These are phyloP conservation scores for Bucco capensis DNA, from an alignment of 2,113 vertebrate species.

Conservation along the genomic window DNA sequence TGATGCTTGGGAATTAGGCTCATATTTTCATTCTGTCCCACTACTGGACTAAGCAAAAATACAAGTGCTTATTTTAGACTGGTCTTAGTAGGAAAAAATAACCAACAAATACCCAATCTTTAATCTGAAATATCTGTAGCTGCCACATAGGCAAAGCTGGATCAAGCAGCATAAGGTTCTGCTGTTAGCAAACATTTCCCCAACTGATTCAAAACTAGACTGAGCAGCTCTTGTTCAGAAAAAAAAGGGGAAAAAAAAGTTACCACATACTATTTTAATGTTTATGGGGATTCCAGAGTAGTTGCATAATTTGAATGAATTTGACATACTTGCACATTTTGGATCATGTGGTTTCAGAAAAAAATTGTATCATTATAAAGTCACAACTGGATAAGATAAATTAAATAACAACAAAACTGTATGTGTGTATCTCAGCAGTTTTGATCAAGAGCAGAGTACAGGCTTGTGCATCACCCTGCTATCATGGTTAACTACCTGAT, in stretches of 20 bases:
- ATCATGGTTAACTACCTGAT: not conserved
- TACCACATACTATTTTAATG: not conserved
- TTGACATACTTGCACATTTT: not conserved
- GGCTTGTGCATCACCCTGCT: not conserved
- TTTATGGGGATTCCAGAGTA: not conserved
- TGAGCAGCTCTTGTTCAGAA: not conserved
- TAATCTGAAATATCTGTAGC: not conserved
- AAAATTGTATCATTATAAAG: not conserved
- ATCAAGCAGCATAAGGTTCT: not conserved
- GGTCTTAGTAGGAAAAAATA: not conserved
- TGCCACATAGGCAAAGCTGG: not conserved
- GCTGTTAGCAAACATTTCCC: not conserved
- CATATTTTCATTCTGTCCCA: not conserved
- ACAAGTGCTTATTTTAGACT: not conserved
- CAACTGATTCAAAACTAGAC: not conserved
- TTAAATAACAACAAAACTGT: not conserved
- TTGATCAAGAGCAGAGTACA: not conserved
- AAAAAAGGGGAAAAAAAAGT: not conserved
- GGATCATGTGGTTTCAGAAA: not conserved
- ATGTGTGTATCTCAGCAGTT: not conserved
- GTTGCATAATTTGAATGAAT: not conserved
- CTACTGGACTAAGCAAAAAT: not conserved
- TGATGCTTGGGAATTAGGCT: not conserved
- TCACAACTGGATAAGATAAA: not conserved
- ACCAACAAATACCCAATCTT: not conserved